A percentile compares a stretch with the other conserved stretches of the same genome.
Conservation (phyloP, 1,140 invertebrate genomes). For the Megalopta genalis region DNA sequence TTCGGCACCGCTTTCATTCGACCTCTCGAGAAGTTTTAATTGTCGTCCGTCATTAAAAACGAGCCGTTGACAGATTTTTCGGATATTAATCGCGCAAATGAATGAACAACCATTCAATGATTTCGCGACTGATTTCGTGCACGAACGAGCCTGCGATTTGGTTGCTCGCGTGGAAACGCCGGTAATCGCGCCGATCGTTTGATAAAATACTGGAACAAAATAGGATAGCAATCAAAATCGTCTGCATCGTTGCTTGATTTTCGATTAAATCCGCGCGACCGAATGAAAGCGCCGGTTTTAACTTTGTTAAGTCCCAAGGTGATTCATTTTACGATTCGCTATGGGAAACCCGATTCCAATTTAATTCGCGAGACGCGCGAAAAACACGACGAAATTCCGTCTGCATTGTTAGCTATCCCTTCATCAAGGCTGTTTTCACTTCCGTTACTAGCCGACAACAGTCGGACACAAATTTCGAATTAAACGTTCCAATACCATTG, state of each 20-base stretch:
- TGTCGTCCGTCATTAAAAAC: neutral
- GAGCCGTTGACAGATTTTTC: neutral
- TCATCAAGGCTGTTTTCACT: neutral
- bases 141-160: neutral
- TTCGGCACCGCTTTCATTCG: too few species aligned
- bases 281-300: neutral
- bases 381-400: neutral
- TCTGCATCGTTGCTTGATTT: constrained; percentile 5
- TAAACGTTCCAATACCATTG: too few species aligned
- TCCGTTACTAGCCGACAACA: neutral
- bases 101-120: neutral
- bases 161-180: neutral
- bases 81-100: neutral
- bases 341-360: neutral
- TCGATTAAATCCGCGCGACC: neutral
- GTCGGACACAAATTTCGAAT: too few species aligned
- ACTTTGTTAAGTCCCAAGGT: neutral
- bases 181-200: neutral
- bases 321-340: neutral
- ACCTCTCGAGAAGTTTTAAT: neutral
- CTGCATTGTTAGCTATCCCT: neutral
- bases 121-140: neutral
- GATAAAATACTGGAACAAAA: neutral
- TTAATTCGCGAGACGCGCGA: neutral
- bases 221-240: constrained; percentile 14